A percentile compares a stretch with the other conserved stretches of the same genome.
These are phyloP conservation scores for Amyelois transitella DNA, from an alignment of 1,140 invertebrate species.

Conservation along the genomic window DNA sequence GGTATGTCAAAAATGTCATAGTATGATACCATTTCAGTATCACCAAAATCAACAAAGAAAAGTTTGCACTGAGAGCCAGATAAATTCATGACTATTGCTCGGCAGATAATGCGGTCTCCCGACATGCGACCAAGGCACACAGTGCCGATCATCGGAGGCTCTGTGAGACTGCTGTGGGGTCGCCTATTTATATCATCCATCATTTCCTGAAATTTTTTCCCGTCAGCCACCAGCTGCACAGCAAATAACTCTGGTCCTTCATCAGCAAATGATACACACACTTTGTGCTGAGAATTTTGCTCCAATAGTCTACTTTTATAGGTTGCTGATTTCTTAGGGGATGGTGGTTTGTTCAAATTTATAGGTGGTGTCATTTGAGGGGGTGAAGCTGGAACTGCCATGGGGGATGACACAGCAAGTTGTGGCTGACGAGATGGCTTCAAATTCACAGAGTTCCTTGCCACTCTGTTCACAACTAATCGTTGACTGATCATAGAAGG, in stretches of 20 bases:
- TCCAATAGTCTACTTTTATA: constrained; percentile 78
- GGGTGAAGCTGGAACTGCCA: constrained; percentile 7
- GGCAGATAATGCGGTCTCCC: constrained; percentile 78
- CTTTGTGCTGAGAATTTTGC: constrained; percentile 77
- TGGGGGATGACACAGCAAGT: constrained; percentile 18
- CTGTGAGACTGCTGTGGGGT: constrained; percentile 75
- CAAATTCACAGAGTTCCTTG: constrained; percentile 51
- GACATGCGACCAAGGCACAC: constrained; percentile 82
- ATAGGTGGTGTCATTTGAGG: constrained; percentile 18
- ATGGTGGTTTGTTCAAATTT: constrained; percentile 32
- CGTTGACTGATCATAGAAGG: constrained; percentile 41
- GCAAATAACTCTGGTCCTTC: constrained; percentile 85
- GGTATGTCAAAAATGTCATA: constrained; percentile 84
- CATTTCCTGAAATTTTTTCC: constrained; percentile 76
- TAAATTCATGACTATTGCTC: constrained; percentile 82
- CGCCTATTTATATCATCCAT: constrained; percentile 80
- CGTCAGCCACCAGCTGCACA: constrained; percentile 78
- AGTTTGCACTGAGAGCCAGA: constrained; percentile 77
- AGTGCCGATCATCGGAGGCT: constrained; percentile 80
- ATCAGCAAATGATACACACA: constrained; percentile 82
- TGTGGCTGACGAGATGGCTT: constrained; percentile 53
- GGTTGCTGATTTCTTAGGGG: constrained; percentile 66
- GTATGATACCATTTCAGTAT: constrained; percentile 80
- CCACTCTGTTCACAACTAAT: constrained; percentile 44
- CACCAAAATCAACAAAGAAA: constrained; percentile 87